A percentile compares a stretch with the other conserved stretches of the same genome.
Evolutionary conservation across 2,888 invertebrate species (phyloP).

Genomic region (Drosophila buzzatii): DNA sequence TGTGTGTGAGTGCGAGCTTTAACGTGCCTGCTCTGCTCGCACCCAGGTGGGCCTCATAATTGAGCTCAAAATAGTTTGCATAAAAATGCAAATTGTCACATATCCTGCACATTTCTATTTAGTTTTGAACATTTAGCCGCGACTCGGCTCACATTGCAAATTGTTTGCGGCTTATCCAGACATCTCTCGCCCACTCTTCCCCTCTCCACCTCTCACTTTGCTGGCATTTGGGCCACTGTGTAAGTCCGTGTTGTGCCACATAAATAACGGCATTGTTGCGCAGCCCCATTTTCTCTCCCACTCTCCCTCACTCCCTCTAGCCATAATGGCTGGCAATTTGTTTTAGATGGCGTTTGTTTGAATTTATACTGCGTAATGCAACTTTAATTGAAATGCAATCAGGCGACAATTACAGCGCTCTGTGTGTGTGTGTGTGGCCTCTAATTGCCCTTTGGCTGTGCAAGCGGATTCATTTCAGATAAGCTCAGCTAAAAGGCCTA

Average conservation of each 20-base stretch:
- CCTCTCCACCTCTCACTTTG: background rate
- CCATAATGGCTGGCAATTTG: slow-evolving; percentile 66
- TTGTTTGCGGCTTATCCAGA: slow-evolving; percentile 69
- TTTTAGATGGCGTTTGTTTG: slow-evolving; percentile 61
- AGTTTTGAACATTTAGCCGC: slow-evolving; percentile 59
- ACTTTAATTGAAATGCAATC: slow-evolving; percentile 71
- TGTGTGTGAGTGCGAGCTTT: background rate
- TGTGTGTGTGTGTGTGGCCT: background rate
- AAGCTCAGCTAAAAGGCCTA: slow-evolving; percentile 3
- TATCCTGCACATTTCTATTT: slow-evolving; percentile 78
- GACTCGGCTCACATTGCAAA: slow-evolving; percentile 54
- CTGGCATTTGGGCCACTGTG: slow-evolving; percentile 6
- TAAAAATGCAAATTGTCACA: slow-evolving; percentile 81
- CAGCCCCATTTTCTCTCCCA: background rate
- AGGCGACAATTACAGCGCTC: slow-evolving; percentile 35
- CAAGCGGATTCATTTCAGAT: slow-evolving; percentile 34
- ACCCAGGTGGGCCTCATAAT: slow-evolving; percentile 53
- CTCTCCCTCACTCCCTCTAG: background rate
- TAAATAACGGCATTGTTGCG: slow-evolving; percentile 44
- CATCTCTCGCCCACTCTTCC: slow-evolving; percentile 27
- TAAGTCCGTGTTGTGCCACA: slow-evolving; percentile 24
- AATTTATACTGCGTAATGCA: slow-evolving; percentile 52
- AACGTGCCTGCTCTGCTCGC: slow-evolving; percentile 9
- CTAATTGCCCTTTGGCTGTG: slow-evolving; percentile 47
- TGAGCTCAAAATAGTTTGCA: slow-evolving; percentile 76